These are phyloP conservation scores for Eristalinus aeneus DNA, from an alignment of 2,888 invertebrate genomes.

Conservation along the genomic window DNA sequence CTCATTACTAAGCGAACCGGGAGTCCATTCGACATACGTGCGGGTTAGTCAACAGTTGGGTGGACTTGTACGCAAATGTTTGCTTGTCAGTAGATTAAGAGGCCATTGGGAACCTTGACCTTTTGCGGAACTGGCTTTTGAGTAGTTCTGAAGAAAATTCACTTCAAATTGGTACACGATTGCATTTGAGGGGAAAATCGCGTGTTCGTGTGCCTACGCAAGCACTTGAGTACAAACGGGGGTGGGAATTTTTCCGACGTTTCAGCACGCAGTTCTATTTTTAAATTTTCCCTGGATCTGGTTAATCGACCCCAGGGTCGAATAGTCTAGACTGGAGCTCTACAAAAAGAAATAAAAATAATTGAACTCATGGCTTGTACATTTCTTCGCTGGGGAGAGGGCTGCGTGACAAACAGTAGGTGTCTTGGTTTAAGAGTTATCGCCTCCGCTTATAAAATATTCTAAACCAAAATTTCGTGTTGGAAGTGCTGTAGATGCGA, in stretches of 20 bases:
- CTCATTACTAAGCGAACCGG: slow-evolving; percentile 35
- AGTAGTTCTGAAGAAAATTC: neutral
- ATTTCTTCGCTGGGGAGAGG: neutral
- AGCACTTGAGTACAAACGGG: neutral
- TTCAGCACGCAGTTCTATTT: neutral
- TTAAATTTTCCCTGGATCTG: neutral
- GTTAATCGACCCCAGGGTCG: neutral
- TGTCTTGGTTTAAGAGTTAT: too few species aligned
- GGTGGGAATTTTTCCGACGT: neutral
- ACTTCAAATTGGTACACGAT: neutral
- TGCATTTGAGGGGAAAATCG: neutral
- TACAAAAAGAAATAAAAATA: neutral
- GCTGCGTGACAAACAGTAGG: too few species aligned
- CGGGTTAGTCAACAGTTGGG: slow-evolving; percentile 20
- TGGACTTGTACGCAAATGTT: neutral
- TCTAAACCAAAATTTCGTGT: too few species aligned
- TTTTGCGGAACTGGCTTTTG: neutral
- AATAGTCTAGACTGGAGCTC: neutral
- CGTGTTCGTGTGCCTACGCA: neutral
- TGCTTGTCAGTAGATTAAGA: neutral
- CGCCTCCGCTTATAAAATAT: too few species aligned
- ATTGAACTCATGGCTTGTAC: neutral
- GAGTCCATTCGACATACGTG: neutral
- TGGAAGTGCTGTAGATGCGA: too few species aligned
- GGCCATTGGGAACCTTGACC: neutral